phyloP scores from a whole-genome alignment of 2,113 vertebrate genomes.

The Gymnorhina tibicen region DNA sequence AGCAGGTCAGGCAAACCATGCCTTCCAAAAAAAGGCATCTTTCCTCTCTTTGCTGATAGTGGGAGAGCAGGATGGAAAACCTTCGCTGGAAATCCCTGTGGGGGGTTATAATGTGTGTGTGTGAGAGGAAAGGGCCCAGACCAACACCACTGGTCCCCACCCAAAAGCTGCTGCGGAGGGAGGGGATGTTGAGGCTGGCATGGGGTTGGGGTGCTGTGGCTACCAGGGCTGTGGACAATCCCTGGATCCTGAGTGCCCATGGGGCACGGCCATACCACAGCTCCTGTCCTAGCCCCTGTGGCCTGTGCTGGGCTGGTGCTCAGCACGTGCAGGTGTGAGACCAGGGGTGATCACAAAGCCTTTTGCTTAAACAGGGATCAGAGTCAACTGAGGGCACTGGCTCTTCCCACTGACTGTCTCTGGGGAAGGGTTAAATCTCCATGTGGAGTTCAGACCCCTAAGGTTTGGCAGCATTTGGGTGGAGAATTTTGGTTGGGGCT shows the following conservation, averaged over 20 bases:
- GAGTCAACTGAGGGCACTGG: neutral
- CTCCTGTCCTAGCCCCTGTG: rapidly evolving
- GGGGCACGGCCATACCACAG: rapidly evolving
- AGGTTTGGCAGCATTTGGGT: neutral
- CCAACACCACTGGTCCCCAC: rapidly evolving
- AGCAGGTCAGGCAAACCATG: neutral
- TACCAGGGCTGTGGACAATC: neutral
- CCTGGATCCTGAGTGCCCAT: rapidly evolving
- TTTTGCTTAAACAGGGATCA: neutral
- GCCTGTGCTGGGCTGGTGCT: rapidly evolving
- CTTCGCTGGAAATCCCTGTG: neutral
- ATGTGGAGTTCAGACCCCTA: neutral
- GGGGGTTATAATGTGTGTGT: rapidly evolving
- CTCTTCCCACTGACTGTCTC: neutral
- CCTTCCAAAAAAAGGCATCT: neutral
- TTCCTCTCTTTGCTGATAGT: neutral
- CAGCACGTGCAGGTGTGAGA: neutral
- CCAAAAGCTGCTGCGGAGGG: neutral
- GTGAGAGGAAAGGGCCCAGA: neutral
- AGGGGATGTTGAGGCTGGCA: neutral
- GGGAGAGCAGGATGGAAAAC: neutral
- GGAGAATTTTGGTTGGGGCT: neutral
- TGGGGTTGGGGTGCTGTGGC: neutral
- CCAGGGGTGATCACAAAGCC: neutral
- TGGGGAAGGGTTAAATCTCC: neutral